A percentile compares a stretch with the other conserved stretches of the same genome.
phyloP scores from a whole-genome alignment of 1,140 invertebrate species.

The Drosophila pallidifrons region DNA sequence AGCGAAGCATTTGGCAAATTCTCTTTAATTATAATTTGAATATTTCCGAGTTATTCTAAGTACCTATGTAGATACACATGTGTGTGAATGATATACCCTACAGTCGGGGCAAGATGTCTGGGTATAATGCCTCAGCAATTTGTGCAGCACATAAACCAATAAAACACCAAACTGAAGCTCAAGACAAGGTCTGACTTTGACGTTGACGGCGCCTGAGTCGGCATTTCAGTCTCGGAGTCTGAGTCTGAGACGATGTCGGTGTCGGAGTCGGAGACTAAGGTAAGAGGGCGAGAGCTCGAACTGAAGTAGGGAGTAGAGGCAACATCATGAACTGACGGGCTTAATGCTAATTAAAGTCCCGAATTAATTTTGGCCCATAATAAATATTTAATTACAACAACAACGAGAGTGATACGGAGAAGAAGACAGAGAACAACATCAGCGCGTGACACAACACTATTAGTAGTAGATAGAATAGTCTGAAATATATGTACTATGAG shows the following conservation, averaged over 20 bases:
- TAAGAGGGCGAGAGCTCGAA: neutral
- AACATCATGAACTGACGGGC: neutral
- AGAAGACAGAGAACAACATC: neutral
- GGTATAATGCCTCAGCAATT: neutral
- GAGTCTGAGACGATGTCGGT: neutral
- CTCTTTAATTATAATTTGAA: too few species aligned
- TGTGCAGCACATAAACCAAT: neutral
- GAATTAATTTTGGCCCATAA: neutral
- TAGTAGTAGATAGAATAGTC: too few species aligned
- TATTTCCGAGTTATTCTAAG: too few species aligned
- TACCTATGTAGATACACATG: too few species aligned
- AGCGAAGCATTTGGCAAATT: too few species aligned
- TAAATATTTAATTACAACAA: constrained; percentile 15
- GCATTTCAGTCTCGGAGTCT: neutral
- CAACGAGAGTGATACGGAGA: neutral
- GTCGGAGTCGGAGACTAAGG: too few species aligned
- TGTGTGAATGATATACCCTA: neutral
- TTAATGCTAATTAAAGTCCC: constrained; percentile 10
- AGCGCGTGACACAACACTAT: neutral
- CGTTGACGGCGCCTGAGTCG: neutral
- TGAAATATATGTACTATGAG: too few species aligned
- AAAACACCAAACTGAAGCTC: neutral
- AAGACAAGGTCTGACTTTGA: neutral
- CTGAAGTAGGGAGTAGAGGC: neutral
- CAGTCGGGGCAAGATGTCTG: neutral